A percentile compares a stretch with the other conserved stretches of the same genome.
phyloP scores from a whole-genome alignment of 1,140 invertebrate genomes.

The Bactericera cockerelli region DNA sequence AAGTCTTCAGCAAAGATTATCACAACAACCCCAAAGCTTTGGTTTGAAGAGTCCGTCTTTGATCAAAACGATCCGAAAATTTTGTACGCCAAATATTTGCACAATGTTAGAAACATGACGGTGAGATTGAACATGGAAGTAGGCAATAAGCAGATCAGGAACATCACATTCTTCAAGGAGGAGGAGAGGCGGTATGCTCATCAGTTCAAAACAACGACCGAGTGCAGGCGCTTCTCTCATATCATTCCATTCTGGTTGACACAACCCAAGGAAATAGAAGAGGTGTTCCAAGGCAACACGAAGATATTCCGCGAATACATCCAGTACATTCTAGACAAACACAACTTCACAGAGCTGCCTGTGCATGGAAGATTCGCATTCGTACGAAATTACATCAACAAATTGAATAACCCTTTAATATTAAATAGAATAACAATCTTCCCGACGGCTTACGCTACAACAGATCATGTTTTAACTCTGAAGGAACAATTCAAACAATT shows the following conservation, averaged over 20 bases:
- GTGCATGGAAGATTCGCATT: constrained; percentile 3
- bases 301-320: constrained; percentile 4
- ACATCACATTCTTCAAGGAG: not conserved
- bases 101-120: constrained; percentile 1
- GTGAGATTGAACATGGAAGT: constrained; percentile 3
- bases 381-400: not conserved
- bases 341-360: not conserved
- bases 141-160: not conserved
- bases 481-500: not conserved
- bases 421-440: constrained; percentile 1
- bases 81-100: not conserved
- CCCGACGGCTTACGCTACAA: not conserved
- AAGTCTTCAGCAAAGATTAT: not conserved
- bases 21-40: not conserved
- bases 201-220: not conserved
- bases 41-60: constrained; percentile 4
- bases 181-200: not conserved
- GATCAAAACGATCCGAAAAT: constrained; percentile 7
- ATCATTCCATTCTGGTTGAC: constrained; percentile 7
- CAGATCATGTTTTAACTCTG: not conserved
- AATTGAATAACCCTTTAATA: not conserved
- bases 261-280: constrained; percentile 4
- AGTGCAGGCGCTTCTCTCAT: not conserved
- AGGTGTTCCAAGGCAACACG: not conserved
- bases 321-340: constrained; percentile 6